Base-by-base conservation (phyloP, 2,888 invertebrate species). In the Eulithis prunata region DNA sequence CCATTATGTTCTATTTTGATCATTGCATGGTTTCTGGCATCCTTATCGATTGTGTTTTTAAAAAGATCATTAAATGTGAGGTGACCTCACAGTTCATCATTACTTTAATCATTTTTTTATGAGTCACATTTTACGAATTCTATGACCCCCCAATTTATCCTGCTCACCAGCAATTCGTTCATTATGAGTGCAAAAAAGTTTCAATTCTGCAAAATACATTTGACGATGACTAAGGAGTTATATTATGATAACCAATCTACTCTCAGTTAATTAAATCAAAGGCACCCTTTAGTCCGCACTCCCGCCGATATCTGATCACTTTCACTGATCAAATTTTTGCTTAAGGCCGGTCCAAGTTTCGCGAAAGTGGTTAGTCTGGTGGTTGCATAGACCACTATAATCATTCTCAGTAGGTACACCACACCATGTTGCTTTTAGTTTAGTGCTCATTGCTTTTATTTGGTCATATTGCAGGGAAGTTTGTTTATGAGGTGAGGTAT, bases 251-350 rank as follows among this genome's bases (percentile, higher is more conserved):
- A 28, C 46, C 47, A 57, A 57, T 63, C 32, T 63, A 52, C 47
- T 59, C 47, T 43, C 32, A 59, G 64, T 65, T 68, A 69, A 70
- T 71, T 82, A 81, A 83, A 86, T 87, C 80, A 82, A 81, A 76
- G 71, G 77, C 75, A 86, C 86, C 84, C 85, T 84, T 82, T 78
- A 72, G 75, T 72, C 76, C 71, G 68, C 68, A 69, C 68, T 71
- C 52, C 46, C 71, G 71, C 73, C 75, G 77, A 81, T 82, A 86
- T 81, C 82, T 78, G 78, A 78, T 74, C 83, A 82, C 92, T 93
- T 93, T 93, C 92, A 89, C 92, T 91, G 91, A 88, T 92, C 86
- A 92, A 91, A 92, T 91, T 91, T 91, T 92, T 91, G 89, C 91
- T 90, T 89, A 91, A 91, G 91, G 87, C 92, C 91, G 91, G 92